Base-by-base conservation (phyloP, 1,140 invertebrate genomes). In the Tetramorium simillimum region DNA sequence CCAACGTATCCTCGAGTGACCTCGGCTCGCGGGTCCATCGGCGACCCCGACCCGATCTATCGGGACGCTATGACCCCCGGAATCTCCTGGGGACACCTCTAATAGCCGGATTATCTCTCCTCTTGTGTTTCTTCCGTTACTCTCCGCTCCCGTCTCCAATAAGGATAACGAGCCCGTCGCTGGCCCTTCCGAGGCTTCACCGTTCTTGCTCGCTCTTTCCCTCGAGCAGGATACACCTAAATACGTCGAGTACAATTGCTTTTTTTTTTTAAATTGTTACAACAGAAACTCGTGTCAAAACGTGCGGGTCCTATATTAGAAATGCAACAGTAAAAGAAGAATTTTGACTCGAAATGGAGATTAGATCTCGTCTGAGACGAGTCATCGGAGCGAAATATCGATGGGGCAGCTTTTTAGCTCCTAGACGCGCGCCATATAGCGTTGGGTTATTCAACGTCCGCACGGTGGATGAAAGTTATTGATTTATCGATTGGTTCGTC, bases 91-190 rank as follows among this genome's bases (percentile, higher is more conserved):
- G 94, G 92, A 94, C 94, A 93, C 92, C 93, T 94, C 95, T 95
- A 95, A 95, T 95, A 95, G 95, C 93, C 91, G 92, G 94, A 95
- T 95, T 95, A 95, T 95, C 94, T 93, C 86, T 92, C 91, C 92
- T 92, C 88, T 86, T 92, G 86, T 92, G 91, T 92, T 92, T 93
- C 90, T 91, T 93, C 88, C 82, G 75, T 86, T 77, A 81, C 87
- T 70, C 82, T 89, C 62, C 46, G 85, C 73, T 89, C 75, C 67
- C 46, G 40, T 56, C 78, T 69, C 88, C 90, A 92, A 93, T 92
- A 91, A 92, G 91, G 92, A 93, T 94, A 95, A 94, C 92, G 92
- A 94, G 93, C 77, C 86, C 53, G 46, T 58, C 77, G 77, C 70
- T 69, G 76, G 76, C 51, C 56, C 69, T 84, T 62, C 40, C 80